phyloP scores from a whole-genome alignment of 1,140 invertebrate genomes.

The Hyphantria cunea region DNA sequence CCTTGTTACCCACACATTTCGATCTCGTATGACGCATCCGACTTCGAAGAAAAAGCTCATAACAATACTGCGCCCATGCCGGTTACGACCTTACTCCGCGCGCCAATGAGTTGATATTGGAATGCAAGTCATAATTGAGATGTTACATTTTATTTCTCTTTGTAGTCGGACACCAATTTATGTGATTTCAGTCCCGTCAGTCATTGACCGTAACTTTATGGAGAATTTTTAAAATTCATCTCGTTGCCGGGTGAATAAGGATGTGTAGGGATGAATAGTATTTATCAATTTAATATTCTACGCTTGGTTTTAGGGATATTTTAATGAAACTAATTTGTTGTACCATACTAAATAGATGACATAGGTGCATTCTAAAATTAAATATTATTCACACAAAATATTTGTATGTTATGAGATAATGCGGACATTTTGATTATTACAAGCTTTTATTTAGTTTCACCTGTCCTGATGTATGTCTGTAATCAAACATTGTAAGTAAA shows the following conservation, averaged over 20 bases:
- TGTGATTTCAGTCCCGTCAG: constrained; percentile 37
- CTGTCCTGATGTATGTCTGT: too few species aligned
- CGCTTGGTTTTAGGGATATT: too few species aligned
- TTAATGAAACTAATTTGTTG: too few species aligned
- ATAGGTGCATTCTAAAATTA: too few species aligned
- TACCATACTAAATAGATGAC: too few species aligned
- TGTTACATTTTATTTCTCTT: constrained; percentile 34
- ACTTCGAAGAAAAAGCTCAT: constrained; percentile 23
- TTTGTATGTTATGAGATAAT: too few species aligned
- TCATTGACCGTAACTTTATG: constrained; percentile 32
- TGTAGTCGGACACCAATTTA: constrained; percentile 34
- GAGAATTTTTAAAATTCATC: constrained; percentile 46
- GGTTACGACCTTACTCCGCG: constrained; percentile 8
- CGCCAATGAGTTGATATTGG: constrained; percentile 16
- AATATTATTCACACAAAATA: too few species aligned
- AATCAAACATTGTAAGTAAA: too few species aligned
- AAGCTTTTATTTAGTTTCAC: too few species aligned
- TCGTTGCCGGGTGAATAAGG: constrained; percentile 35
- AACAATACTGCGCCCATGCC: constrained; percentile 6
- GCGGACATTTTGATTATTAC: too few species aligned
- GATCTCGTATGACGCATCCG: constrained; percentile 59
- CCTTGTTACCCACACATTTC: constrained; percentile 55
- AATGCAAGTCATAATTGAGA: constrained; percentile 34
- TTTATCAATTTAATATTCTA: background rate
- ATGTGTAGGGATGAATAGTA: constrained; percentile 19